These are phyloP conservation scores for Gallinago paraguaiae DNA, from an alignment of 2,113 vertebrate species.

Conservation along the genomic window DNA sequence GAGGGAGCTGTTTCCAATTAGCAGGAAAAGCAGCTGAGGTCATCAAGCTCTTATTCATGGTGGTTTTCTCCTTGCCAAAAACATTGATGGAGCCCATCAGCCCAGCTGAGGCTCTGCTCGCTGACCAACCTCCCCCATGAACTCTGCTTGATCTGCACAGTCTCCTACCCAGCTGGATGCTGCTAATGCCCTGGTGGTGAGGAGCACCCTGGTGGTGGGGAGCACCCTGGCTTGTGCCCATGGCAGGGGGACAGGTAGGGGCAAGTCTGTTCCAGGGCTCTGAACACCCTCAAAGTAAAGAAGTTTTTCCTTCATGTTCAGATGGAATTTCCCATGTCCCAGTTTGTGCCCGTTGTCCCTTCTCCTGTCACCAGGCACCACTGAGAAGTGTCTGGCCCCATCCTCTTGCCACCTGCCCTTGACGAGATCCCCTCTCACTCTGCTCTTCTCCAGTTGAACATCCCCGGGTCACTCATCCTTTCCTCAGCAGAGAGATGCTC, in stretches of 20 bases:
- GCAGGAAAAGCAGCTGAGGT: not conserved
- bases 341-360: not conserved
- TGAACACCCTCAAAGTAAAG: not conserved
- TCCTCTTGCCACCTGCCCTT: no score
- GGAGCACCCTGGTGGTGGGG: not conserved
- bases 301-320: not conserved
- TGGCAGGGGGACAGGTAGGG: not conserved
- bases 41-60: not conserved
- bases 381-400: no score
- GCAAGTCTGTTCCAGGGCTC: not conserved
- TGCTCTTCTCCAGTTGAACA: no score
- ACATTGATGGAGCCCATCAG: not conserved
- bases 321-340: not conserved
- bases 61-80: not conserved
- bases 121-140: not conserved
- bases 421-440: no score
- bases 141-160: rapidly evolving
- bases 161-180: rapidly evolving
- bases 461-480: no score
- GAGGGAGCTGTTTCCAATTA: not conserved
- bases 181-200: rapidly evolving
- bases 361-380: not conserved
- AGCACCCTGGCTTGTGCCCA: not conserved
- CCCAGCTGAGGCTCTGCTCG: not conserved
- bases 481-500: no score